Evolutionary conservation across 2,888 invertebrate species (phyloP), one percentile per base, ranked within the genome.

Genomic region (Andricus curvator): DNA sequence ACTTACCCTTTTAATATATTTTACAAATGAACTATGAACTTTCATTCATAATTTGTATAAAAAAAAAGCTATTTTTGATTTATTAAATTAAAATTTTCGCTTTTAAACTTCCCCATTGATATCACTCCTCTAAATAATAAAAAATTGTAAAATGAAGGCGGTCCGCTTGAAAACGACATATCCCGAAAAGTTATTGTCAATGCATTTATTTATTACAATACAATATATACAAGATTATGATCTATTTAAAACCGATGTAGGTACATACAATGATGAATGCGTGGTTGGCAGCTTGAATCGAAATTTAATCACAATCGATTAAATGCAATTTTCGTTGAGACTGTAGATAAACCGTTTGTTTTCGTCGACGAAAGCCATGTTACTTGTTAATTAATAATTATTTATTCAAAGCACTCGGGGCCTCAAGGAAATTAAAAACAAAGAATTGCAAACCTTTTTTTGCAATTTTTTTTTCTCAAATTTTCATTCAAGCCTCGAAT

Each of bases 161-260:
- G 33, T 74, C 33, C 56, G 33, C 51, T 74, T 56, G 13, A 37
- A 20, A 74, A 20, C 33, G 48, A 74, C 74, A 56, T 70, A 70
- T 74, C 74, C 51, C 33, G n/a, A 74, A 74, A 70, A 13, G 17
- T 74, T 83, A 84, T 88, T 89, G 87, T 89, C 87, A 87, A 87
- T 89, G 85, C 84, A 84, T 87, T 88, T 88, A 85, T 90, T 90
- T 89, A 90, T 90, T 90, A 90, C 89, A 89, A 87, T 89, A 88
- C 84, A 88, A 87, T 90, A 90, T 90, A 88, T 90, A 90, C 90
- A 90, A 88, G 84, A 87, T 88, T 85, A 81, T 84, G 82, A 85
- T 86, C 81, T 85, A 84, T 64, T 86, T 80, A 77, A 83, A 84
- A 78, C 81, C 83, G 83, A 85, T 48, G 48, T 48, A 48, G 48